Base-by-base conservation (phyloP, 2,888 invertebrate genomes). In the Taphrorychus bicolor region DNA sequence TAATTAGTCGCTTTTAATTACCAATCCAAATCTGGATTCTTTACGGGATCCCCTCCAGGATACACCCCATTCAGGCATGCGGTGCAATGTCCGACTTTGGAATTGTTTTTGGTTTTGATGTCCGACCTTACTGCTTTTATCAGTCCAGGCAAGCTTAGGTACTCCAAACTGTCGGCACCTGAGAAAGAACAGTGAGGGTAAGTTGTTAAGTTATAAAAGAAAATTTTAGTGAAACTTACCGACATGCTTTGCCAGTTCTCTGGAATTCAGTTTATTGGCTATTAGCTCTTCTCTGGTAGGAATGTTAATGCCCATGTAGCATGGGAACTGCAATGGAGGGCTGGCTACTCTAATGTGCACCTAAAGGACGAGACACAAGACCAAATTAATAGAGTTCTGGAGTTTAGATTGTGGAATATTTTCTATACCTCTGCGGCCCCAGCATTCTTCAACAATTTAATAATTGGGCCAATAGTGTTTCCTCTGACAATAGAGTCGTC, bases 301-400 rank as follows among this genome's bases (percentile, higher is more conserved):
- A 73, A 99, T 99, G 83, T 99, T 98, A 79, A 99, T 98, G 52
- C 98, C 98, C 98, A 99, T 98, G 83, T 97, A 98, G 82, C 98
- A 99, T 0, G 97, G 96, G 82, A 92, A 93, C 76, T 90, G 89
- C 49, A 99, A 85, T 0, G 98, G 98, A 0, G 98, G 99, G 18
- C 98, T 98, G 40, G 98, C 98, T 76, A 99, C 93, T 78, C 98
- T 87, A 45, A 99, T 91, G 82, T 99, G 98, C 0, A 99, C 66
- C 65, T 66, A 45, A 58, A 58, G 51, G 18, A 32, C 11, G 7
- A 32, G 11, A 9, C 1, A 32, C 11, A 5, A 9, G 11, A 45
- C 2, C 3, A n/a, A 7, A 45, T 18, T 14, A 14, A 17, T 3
- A 17, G 16, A n/a, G 14, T 3, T 4, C 0, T 48, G 16, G 16